phyloP scores from a whole-genome alignment of 2,113 vertebrate species.

The Fregata magnificens region DNA sequence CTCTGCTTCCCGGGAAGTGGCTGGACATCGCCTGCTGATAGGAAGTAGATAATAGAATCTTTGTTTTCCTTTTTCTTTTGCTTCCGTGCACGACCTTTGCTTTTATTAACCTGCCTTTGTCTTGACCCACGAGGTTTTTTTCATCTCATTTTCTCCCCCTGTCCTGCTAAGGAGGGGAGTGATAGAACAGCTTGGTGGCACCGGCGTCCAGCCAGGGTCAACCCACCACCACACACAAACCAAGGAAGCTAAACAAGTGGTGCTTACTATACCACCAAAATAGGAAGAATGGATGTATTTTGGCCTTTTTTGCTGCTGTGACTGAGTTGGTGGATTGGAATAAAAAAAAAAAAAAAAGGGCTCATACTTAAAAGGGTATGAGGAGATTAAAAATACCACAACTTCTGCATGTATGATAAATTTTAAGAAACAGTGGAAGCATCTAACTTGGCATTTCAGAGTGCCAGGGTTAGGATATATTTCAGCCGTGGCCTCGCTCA shows the following conservation, averaged over 20 bases:
- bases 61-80: too few relatives aligned
- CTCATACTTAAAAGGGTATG: accelerated
- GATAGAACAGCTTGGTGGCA: too few relatives aligned
- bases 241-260: neutral
- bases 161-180: too few relatives aligned
- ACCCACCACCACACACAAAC: neutral
- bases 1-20: too few relatives aligned
- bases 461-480: neutral
- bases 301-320: neutral
- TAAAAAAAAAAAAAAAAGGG: neutral
- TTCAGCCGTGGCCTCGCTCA: neutral
- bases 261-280: neutral
- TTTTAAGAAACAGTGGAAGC: neutral
- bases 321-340: neutral
- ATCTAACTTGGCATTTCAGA: neutral
- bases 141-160: too few relatives aligned
- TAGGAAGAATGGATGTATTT: neutral
- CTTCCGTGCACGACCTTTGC: too few relatives aligned
- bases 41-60: too few relatives aligned
- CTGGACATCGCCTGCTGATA: too few relatives aligned
- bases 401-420: neutral
- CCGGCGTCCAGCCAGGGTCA: too few relatives aligned
- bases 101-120: too few relatives aligned
- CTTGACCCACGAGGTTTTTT: too few relatives aligned
- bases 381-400: neutral